A percentile compares a stretch with the other conserved stretches of the same genome.
These are phyloP conservation scores for Cistogaster globosa DNA, from an alignment of 2,888 invertebrate species.

Conservation along the genomic window DNA sequence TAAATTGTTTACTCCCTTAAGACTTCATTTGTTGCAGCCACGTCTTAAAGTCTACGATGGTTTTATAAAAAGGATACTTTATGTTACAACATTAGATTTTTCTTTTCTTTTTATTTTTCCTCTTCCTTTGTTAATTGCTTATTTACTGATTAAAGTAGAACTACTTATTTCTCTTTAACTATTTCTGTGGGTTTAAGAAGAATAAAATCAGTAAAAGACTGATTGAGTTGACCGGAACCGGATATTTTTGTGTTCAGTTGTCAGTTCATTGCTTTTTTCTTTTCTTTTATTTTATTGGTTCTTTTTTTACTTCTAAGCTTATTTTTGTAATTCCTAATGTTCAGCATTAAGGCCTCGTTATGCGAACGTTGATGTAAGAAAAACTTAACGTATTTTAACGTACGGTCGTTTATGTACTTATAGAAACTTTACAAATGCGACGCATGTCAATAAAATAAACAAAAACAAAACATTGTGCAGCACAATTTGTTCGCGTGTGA, in stretches of 20 bases:
- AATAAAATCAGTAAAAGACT: slow-evolving; percentile 72
- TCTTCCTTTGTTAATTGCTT: slow-evolving; percentile 66
- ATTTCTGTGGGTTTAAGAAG: slow-evolving; percentile 24
- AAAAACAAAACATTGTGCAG: no score
- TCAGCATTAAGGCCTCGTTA: no score
- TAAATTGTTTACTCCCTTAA: slow-evolving; percentile 65
- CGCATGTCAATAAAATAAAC: no score
- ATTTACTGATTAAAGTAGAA: slow-evolving; percentile 67
- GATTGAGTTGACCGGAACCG: slow-evolving; percentile 80
- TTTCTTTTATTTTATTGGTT: slow-evolving; percentile 25
- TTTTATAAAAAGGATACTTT: slow-evolving; percentile 31
- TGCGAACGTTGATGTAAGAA: no score
- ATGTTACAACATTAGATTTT: background rate
- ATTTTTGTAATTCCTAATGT: slow-evolving; percentile 58
- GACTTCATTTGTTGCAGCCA: slow-evolving; percentile 48
- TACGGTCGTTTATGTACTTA: no score
- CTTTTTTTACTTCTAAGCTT: slow-evolving; percentile 26
- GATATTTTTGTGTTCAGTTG: slow-evolving; percentile 75
- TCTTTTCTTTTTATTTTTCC: slow-evolving; percentile 15
- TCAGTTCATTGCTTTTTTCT: slow-evolving; percentile 66
- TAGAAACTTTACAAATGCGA: no score
- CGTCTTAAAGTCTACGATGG: slow-evolving; percentile 60
- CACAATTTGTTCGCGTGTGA: no score
- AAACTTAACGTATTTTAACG: no score
- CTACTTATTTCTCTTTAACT: slow-evolving; percentile 35